Evolutionary conservation across 2,888 invertebrate species (phyloP).

Genomic region (Meteorus colon): DNA sequence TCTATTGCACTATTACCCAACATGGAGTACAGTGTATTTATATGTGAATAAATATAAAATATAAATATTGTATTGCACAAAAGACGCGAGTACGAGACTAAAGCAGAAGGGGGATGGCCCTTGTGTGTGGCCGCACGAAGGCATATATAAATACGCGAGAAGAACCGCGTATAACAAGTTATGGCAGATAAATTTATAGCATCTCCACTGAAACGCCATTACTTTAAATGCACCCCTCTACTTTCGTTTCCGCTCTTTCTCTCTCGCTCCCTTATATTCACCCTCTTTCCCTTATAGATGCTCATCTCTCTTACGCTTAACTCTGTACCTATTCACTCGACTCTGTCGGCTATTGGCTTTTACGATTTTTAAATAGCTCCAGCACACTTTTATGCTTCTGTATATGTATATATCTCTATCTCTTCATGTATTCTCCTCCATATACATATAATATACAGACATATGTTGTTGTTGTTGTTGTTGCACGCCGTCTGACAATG

Average conservation of each 20-base stretch:
- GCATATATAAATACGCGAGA: slow-evolving; percentile 73
- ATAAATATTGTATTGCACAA: slow-evolving; percentile 25
- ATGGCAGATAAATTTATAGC: slow-evolving; percentile 74
- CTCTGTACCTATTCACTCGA: slow-evolving; percentile 18
- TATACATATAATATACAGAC: too few species aligned
- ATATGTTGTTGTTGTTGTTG: neutral
- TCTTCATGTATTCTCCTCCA: neutral
- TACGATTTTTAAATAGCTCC: slow-evolving; percentile 71
- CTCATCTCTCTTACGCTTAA: slow-evolving; percentile 12
- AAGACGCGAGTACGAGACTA: slow-evolving; percentile 28
- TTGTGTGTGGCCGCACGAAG: slow-evolving; percentile 51
- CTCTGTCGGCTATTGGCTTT: slow-evolving; percentile 65
- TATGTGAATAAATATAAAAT: neutral
- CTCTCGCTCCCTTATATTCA: slow-evolving; percentile 34
- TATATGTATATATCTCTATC: slow-evolving; percentile 29
- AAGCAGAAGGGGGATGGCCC: slow-evolving; percentile 30
- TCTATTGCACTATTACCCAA: slow-evolving; percentile 34
- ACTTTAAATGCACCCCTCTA: slow-evolving; percentile 58
- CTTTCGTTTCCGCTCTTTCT: slow-evolving; percentile 34
- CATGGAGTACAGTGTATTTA: slow-evolving; percentile 16
- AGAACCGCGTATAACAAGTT: slow-evolving; percentile 73
- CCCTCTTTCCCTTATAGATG: neutral
- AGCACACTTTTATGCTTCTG: slow-evolving; percentile 53
- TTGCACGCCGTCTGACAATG: neutral
- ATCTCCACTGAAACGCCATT: slow-evolving; percentile 74